phyloP scores from a whole-genome alignment of 2,797 vertebrate genomes.

The Acestrorhynchus altus region DNA sequence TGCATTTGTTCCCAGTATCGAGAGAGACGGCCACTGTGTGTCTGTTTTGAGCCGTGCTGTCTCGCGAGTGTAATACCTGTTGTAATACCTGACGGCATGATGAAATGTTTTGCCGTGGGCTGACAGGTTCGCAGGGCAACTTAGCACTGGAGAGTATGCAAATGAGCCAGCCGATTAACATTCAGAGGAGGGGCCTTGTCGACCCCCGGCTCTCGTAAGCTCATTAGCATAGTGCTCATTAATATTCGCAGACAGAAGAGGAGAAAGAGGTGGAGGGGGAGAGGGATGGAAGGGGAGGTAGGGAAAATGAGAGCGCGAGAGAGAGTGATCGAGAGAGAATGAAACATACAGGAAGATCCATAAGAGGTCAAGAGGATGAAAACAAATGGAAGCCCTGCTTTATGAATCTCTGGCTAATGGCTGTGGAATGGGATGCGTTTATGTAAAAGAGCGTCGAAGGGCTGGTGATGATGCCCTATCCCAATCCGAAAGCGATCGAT shows the following conservation, averaged over 20 bases:
- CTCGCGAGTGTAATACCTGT: not conserved
- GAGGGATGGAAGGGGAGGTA: not conserved
- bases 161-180: slow-evolving; percentile 79
- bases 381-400: slow-evolving; percentile 66
- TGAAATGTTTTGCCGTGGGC: slow-evolving; percentile 47
- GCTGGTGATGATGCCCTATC: slow-evolving; percentile 32
- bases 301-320: slow-evolving; percentile 13
- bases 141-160: slow-evolving; percentile 79
- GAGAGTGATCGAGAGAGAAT: slow-evolving; percentile 53
- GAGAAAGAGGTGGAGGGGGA: slow-evolving; percentile 21
- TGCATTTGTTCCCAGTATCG: not conserved
- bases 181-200: slow-evolving; percentile 80
- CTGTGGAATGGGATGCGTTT: slow-evolving; percentile 60
- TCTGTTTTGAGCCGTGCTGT: not conserved
- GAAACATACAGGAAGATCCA: slow-evolving; percentile 29
- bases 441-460: slow-evolving; percentile 56
- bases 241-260: slow-evolving; percentile 70
- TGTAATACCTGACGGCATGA: slow-evolving; percentile 6
- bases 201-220: slow-evolving; percentile 71
- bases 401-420: slow-evolving; percentile 67
- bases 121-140: slow-evolving; percentile 75
- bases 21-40: not conserved
- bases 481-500: slow-evolving; percentile 56
- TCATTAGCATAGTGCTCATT: slow-evolving; percentile 80
- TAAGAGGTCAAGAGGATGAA: slow-evolving; percentile 68